phyloP scores from a whole-genome alignment of 1,140 invertebrate genomes.

The Nixonia krombeini region DNA sequence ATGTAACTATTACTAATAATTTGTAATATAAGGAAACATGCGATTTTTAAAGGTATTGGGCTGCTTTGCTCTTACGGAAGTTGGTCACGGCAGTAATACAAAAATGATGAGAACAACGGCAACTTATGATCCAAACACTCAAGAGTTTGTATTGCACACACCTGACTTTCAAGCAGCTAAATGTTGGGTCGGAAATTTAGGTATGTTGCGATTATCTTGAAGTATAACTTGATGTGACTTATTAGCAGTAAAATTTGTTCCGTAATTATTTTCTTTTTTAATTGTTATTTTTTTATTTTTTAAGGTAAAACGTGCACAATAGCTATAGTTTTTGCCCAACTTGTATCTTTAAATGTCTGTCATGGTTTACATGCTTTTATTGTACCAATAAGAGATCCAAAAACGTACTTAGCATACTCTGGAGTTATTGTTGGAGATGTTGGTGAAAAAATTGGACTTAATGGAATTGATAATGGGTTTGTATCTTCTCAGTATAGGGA shows the following conservation, averaged over 20 bases:
- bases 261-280: too few species aligned
- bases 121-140: slow-evolving; percentile 80
- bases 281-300: slow-evolving; percentile 4
- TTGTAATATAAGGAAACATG: not conserved
- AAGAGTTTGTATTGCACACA: slow-evolving; percentile 85
- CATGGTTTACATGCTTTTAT: slow-evolving; percentile 88
- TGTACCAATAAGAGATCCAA: slow-evolving; percentile 82
- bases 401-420: slow-evolving; percentile 79
- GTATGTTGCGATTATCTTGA: slow-evolving; percentile 57
- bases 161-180: slow-evolving; percentile 90
- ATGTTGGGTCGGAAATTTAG: slow-evolving; percentile 84
- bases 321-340: slow-evolving; percentile 91
- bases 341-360: slow-evolving; percentile 81
- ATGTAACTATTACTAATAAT: too few species aligned
- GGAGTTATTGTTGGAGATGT: slow-evolving; percentile 86
- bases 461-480: slow-evolving; percentile 88
- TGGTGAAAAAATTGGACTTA: slow-evolving; percentile 86
- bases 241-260: not conserved
- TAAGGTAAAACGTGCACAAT: slow-evolving; percentile 88
- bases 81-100: slow-evolving; percentile 90
- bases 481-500: too few species aligned
- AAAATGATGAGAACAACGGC: slow-evolving; percentile 87
- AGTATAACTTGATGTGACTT: not conserved
- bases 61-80: slow-evolving; percentile 89
- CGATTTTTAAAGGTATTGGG: slow-evolving; percentile 72